Evolutionary conservation across 2,113 vertebrate genomes (phyloP), one percentile per base, ranked within the genome.

Genomic region (Hymenochirus boettgeri): DNA sequence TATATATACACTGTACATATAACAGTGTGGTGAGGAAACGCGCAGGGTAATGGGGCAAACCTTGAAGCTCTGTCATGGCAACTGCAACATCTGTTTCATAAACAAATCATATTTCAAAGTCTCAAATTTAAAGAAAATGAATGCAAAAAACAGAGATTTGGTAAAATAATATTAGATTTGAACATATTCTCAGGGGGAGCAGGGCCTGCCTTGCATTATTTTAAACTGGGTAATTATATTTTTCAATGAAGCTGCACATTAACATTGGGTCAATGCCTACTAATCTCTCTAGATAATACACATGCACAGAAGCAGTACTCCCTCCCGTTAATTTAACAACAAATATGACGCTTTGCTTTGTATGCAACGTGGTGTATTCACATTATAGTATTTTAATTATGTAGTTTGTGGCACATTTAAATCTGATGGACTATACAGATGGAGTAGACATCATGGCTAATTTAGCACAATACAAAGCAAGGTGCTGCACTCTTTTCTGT

Each of bases 101-200:
- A 46, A 46, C 42, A 46, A 46, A 46, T 46, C 18, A 19, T n/a
- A 46, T 46, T 46, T 46, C 15, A 46, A 46, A 46, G 17, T n/a
- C 42, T 2, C 17, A 15, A 7, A 46, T n/a, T 46, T 46, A 46
- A 19, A 17, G 18, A 46, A 46, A 46, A 18, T 46, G 3, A 46
- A 46, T 46, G 15, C 33, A 35, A 46, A 46, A 18, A 8, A 15
- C 18, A 46, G 17, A 46, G 42, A 8, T 7, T 17, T n/a, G 42
- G 17, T 18, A 46, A 19, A 19, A 46, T 6, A 46, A 46, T 18
- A 46, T 18, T 19, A 15, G 42, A 19, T 46, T 46, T 46, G 17
- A n/a, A 46, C 42, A 46, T 4, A 46, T 6, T 12, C 18, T 46
- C 42, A 46, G 18, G 6, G 5, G n/a, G 42, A 46, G 18, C 8